phyloP scores from a whole-genome alignment of 1,140 invertebrate genomes.

The Bombus ignitus region DNA sequence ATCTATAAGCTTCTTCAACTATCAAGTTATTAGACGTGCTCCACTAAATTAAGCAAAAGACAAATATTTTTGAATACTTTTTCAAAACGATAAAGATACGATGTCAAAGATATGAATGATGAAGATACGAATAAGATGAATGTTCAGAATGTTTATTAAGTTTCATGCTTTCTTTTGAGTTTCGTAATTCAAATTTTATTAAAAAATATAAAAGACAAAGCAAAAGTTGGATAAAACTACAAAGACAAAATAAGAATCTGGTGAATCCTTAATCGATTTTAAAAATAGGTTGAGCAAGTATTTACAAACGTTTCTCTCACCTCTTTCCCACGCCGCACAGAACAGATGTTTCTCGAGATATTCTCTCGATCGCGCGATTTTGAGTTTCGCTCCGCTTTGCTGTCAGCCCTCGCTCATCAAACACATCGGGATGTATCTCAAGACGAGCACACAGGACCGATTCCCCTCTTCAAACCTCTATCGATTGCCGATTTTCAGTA shows the following conservation, averaged over 20 bases:
- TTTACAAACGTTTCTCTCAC: slow-evolving; percentile 5
- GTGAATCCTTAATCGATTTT: background rate
- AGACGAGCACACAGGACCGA: background rate
- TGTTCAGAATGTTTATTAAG: too few species aligned
- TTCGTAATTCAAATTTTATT: too few species aligned
- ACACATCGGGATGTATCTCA: background rate
- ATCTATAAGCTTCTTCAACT: too few species aligned
- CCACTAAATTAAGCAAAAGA: too few species aligned
- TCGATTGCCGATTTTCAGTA: background rate
- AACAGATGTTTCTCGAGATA: slow-evolving; percentile 20
- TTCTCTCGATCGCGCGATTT: background rate
- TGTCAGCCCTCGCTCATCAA: background rate
- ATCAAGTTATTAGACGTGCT: too few species aligned
- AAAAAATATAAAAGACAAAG: background rate
- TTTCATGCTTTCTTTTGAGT: too few species aligned
- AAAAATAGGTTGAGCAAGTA: background rate
- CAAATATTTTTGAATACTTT: too few species aligned
- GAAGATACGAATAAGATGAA: too few species aligned
- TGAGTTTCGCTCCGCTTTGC: background rate
- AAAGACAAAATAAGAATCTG: background rate
- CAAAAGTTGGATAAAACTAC: background rate
- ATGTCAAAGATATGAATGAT: too few species aligned
- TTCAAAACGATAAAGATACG: too few species aligned
- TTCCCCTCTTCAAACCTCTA: background rate
- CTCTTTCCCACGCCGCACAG: background rate